Evolutionary conservation across 1,140 invertebrate species (phyloP), one percentile per base, ranked within the genome.

Genomic region (Asobara japonica): DNA sequence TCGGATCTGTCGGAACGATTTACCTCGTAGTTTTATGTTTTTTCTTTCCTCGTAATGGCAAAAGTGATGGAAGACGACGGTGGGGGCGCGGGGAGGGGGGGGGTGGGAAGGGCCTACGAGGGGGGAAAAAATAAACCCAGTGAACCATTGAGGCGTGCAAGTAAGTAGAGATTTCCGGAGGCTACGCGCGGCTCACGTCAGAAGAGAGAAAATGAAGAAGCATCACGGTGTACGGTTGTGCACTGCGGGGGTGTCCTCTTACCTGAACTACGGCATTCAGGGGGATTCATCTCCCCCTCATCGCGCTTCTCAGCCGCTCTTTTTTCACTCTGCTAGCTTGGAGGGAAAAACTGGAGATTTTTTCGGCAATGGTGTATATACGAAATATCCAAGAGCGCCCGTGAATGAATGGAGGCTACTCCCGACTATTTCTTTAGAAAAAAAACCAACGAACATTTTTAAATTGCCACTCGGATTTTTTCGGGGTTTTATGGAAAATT

Each of bases 121-220:
- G 16, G 45, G 67, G 48, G 68, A 73, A 72, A 61, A 61, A 73
- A 67, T 73, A 69, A 62, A 68, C 67, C 65, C 56, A 65, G 73
- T 74, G 74, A 78, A 65, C 76, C 80, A 84, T 84, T 84, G 76
- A 84, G 73, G 73, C 81, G 77, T 72, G 77, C 73, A 69, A 79
- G 82, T 85, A 85, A 87, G 84, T 80, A 82, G 83, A 84, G 80
- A 86, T 85, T 86, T 85, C 84, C 84, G 85, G 84, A 82, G 80
- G 80, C 77, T 78, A 72, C 51, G 69, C 56, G 73, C 77, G 69
- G 77, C 75, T 75, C 62, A 36, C 60, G 60, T 62, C 60, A 62
- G 27, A 29, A 31, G 29, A 30, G 29, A 31, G 25, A 31, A 62
- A 31, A 62, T 62, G 60, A 62, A 62, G 60, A 62, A 62, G 60